Evolutionary conservation across 2,797 vertebrate species (phyloP), one percentile per base, ranked within the genome.

Genomic region (Typhlichthys eigenmanni): DNA sequence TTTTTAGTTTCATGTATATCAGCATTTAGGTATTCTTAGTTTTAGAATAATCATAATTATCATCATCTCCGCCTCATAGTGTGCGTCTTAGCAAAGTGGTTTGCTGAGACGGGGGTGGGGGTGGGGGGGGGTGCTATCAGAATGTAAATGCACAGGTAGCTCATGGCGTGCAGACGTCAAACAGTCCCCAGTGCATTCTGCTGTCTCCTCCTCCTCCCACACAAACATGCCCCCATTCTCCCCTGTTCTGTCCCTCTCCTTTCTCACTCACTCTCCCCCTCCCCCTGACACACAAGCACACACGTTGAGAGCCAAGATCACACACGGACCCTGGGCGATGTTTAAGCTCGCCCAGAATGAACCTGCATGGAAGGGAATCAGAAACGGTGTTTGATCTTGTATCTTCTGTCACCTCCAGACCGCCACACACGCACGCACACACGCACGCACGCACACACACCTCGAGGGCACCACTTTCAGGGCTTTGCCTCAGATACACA

Each of bases 391-490:
- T 86, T 87, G 80, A 88, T 87, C 81, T 82, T 69, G 56, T 71
- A 78, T 82, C 4, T 81, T 84, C 83, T 82, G 82, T 88, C 80
- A 78, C 78, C 86, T 79, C 47, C 78, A 80, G 82, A 89, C 83
- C 79, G 85, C 77, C 81, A 84, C 78, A 81, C 70, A 62, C 76
- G 82, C 76, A 82, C 80, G 69, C 4, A 82, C 80, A 68, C 4
- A 58, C 78, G 81, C 76, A 83, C 78, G 69, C 38, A 38, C 48
- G 19, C 61, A 49, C 76, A 69, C 84, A 72, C 78, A 84, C 84
- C 87, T 90, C 83, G 81, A 87, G 88, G 87, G 85, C 85, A 85
- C 76, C 83, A 79, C 84, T 87, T 84, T 87, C 57, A 43, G 80
- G 80, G 81, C 76, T 86, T 84, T 79, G 72, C 74, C 77, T 85